Evolutionary conservation across 2,888 invertebrate species (phyloP).

Genomic region (Acrobasis repandana): DNA sequence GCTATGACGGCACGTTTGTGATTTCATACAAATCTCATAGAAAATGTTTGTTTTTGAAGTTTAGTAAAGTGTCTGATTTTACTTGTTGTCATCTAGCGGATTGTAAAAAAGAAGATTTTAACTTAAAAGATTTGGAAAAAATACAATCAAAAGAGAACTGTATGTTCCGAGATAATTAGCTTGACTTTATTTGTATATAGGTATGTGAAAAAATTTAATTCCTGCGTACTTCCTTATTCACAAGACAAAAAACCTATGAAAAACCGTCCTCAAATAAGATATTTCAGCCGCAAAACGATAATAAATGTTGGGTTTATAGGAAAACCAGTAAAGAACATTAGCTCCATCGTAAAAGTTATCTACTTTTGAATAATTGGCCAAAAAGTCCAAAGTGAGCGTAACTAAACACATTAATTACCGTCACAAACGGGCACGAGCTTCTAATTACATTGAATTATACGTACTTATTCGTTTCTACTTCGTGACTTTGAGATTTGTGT

Average conservation of each 20-base stretch:
- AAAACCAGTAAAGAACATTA: slow-evolving; percentile 13
- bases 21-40: no score
- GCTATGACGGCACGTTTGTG: no score
- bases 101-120: no score
- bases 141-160: no score
- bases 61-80: no score
- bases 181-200: no score
- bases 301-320: neutral
- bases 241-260: neutral
- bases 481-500: slow-evolving; percentile 19
- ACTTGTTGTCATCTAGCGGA: no score
- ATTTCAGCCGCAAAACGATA: neutral
- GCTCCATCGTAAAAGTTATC: slow-evolving; percentile 17
- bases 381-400: slow-evolving; percentile 23
- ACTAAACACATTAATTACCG: slow-evolving; percentile 47
- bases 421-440: slow-evolving; percentile 34
- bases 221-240: no score
- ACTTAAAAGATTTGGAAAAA: no score
- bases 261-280: neutral
- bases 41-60: no score
- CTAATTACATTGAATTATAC: slow-evolving; percentile 35
- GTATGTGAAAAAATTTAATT: no score
- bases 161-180: no score
- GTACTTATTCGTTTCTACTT: slow-evolving; percentile 27
- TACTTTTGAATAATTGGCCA: slow-evolving; percentile 19